Base-by-base conservation (phyloP, 2,113 vertebrate species). In the Diadophis punctatus region DNA sequence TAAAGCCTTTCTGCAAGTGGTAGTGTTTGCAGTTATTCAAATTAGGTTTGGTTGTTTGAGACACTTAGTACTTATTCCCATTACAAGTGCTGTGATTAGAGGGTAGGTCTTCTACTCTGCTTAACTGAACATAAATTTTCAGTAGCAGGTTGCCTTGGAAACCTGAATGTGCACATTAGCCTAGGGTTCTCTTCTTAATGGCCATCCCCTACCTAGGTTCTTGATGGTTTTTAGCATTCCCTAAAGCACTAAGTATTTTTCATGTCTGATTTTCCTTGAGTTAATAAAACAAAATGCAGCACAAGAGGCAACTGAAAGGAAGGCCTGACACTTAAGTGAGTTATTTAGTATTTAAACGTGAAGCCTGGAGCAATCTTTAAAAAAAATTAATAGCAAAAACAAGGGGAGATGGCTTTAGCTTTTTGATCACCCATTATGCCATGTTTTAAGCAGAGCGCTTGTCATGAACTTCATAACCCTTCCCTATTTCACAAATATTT, bases 61-160 rank as follows among this genome's bases (percentile, higher is more conserved):
- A 90, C 90, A 87, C 91, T 96, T 94, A 92, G 46, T 92, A 93
- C 6, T 90, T 1, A 14, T 94, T 95, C 8, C 43, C 43, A 87
- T 94, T 94, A 68, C 30, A 91, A 27, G 51, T 43, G 80, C 22
- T 18, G 16, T 49, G 60, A 94, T 96, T 87, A 95, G 80, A 93
- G 58, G 51, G 80, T 94, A 34, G 94, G 92, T 92, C 88, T 86
- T 93, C 92, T 91, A n/a, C 58, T 93, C 87, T 90, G 91, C 92
- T 94, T 90, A 96, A 91, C 30, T 88, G 10, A 3, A 58, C 86
- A 92, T 56, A 80, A 94, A 23, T 86, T 63, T 91, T 63, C 27
- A 93, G 43, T 1, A 91, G 22, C 12, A 43, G 27, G 92, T 96
- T 96, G 90, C 93, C 94, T 94, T 93, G 94, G 93, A 91, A 96